Conservation (phyloP, 2,888 invertebrate species). For the Parelbella ahira region DNA sequence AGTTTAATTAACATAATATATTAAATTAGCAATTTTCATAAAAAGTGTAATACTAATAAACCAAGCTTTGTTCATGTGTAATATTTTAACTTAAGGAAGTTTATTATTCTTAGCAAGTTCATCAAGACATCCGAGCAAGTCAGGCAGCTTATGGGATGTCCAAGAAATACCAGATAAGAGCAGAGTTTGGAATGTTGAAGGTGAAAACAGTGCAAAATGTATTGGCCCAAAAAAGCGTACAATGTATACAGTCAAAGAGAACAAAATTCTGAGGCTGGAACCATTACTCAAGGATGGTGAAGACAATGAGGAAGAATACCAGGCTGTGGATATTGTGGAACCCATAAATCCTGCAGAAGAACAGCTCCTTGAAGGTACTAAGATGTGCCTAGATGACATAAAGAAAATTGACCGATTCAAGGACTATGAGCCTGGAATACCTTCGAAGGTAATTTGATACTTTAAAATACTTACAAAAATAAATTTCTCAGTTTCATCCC, state of each 20-base stretch:
- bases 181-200: conserved; percentile 33
- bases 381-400: conserved; percentile 75
- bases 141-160: conserved; percentile 70
- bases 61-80: too few relatives aligned
- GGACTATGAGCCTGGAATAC: conserved; percentile 74
- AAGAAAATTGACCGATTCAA: conserved; percentile 74
- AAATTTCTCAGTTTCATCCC: too few relatives aligned
- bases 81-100: too few relatives aligned
- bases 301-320: conserved; percentile 40
- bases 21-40: too few relatives aligned
- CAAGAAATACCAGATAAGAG: conserved; percentile 43
- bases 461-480: too few relatives aligned
- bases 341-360: conserved; percentile 59
- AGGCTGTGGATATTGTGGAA: conserved; percentile 57
- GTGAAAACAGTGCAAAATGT: too few relatives aligned
- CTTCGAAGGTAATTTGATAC: conserved; percentile 66
- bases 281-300: conserved; percentile 35
- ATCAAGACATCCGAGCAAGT: conserved; percentile 33
- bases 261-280: conserved; percentile 69
- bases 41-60: too few relatives aligned
- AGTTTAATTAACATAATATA: too few relatives aligned
- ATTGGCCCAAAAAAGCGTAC: conserved; percentile 57
- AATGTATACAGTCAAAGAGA: conserved; percentile 75
- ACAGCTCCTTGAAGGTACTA: conserved; percentile 64
- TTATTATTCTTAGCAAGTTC: too few relatives aligned